Evolutionary conservation across 2,888 invertebrate genomes (phyloP).

Genomic region (Catocala sponsa): DNA sequence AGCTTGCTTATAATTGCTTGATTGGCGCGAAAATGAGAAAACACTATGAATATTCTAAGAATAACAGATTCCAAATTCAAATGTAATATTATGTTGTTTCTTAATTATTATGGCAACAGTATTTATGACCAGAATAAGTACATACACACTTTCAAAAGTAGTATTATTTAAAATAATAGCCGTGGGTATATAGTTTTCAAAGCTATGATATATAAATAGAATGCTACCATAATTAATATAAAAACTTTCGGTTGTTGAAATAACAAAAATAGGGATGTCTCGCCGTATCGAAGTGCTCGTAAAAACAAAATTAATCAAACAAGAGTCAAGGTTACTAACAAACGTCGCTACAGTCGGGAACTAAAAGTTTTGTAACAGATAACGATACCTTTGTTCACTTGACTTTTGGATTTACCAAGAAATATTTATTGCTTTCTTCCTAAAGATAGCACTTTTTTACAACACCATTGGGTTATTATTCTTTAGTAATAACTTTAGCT

Average conservation of each 20-base stretch:
- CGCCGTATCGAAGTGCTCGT: conserved; percentile 1
- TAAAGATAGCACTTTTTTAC: conserved; percentile 46
- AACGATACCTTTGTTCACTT: conserved; percentile 40
- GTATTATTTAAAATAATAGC: no score
- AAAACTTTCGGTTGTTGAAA: not conserved
- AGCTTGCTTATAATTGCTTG: no score
- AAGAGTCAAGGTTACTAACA: conserved; percentile 16
- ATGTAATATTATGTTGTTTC: no score
- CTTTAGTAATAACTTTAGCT: conserved; percentile 16
- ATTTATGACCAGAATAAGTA: no score
- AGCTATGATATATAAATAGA: no score
- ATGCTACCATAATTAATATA: no score
- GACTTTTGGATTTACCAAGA: conserved; percentile 37
- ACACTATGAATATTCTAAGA: no score
- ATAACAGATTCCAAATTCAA: no score
- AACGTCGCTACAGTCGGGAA: conserved; percentile 12
- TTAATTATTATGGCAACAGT: no score
- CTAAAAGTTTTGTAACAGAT: conserved; percentile 37
- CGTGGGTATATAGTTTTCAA: no score
- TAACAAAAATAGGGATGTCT: not conserved
- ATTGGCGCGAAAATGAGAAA: no score
- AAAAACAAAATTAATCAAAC: conserved; percentile 23
- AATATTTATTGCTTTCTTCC: conserved; percentile 53
- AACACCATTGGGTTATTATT: conserved; percentile 30
- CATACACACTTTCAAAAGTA: no score